Base-by-base conservation (phyloP, 2,797 vertebrate species). In the Bovichtus diacanthus region DNA sequence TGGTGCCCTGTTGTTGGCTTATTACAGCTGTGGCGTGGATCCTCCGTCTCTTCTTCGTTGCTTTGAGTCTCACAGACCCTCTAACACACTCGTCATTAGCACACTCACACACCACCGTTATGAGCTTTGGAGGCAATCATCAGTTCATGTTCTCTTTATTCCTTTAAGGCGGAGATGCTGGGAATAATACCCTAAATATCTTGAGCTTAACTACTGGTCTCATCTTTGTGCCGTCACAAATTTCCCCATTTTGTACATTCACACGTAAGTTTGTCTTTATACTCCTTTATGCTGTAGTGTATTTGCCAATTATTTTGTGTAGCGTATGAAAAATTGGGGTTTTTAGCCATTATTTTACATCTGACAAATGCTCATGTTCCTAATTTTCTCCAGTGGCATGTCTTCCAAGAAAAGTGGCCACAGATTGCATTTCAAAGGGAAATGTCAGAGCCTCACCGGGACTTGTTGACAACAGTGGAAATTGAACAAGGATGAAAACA, bases 401-500 rank as follows among this genome's bases (percentile, higher is more conserved):
- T 59, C 60, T 53, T 68, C 29, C 13, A 27, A 70, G 56, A 55
- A 68, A 82, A 81, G 61, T 58, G 43, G 53, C 39, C 53, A 15
- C 39, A 79, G 36, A 51, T 85, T 71, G 34, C 78, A 71, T 86
- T 88, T 81, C 78, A 85, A 85, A 87, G 53, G 54, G 61, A 81
- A 56, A 61, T 80, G 78, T 88, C 63, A 74, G 39, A 61, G 69
- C 36, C 50, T 62, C 68, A 61, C 73, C 53, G 25, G 59, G 68
- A 78, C 62, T 69, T 36, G 43, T 44, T 88, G 89, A 87, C 79
- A 87, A 70, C 79, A 84, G 77, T 70, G 9, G 36, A 89, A 89
- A 90, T 86, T 86, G 81, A 92, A 91, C 83, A 87, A 80, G 84
- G 78, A 80, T 59, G 62, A 87, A 87, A 89, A 89, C 88, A 87